Evolutionary conservation across 2,797 vertebrate genomes (phyloP), one percentile per base, ranked within the genome.

Genomic region (Lithobates pipiens): DNA sequence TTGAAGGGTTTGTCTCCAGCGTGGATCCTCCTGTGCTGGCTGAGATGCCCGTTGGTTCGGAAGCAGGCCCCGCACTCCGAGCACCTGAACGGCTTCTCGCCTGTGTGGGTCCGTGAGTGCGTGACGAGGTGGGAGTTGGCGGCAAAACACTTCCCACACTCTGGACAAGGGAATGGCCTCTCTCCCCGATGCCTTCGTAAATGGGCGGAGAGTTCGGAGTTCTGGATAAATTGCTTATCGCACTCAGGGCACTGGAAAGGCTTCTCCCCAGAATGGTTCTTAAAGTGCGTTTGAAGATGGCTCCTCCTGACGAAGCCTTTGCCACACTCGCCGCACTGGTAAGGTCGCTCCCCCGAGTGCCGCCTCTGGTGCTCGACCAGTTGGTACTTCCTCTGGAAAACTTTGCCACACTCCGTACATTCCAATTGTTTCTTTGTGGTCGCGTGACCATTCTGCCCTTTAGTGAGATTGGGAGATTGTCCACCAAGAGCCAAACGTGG

Each of bases 51-150:
- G 2, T 61, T 23, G 44, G 34, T 46, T 8, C 34, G 27, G 29
- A 77, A 77, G 9, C n/a, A 63, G 11, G 29, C 50, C 13, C 54
- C 54, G 10, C 76, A 77, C 5, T 77, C 76, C 6, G 27, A 18
- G 54, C 76, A 77, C 50, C 16, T 1, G 21, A 77, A 77, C 5
- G 76, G 76, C 27, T 61, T 54, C 76, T 77, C 76, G 2, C 76
- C 76, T 0, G 76, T 77, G 54, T 77, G 76, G 29, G 34, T 77
- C 9, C 76, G 25, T 21, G 18, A 32, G 36, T 77, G 76, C 0
- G n/a, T 23, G 10, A 61, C 32, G 10, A 77, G 76, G 76, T 34
- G 50, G 4, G 44, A 27, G 29, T 63, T 77, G 76, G 54, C 63
- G 50, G 50, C 9, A 21, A 61, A 77, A 23, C 50, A 77, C 25